These are phyloP conservation scores for Brachionus angularis DNA, from an alignment of 1,140 invertebrate species.

Conservation along the genomic window DNA sequence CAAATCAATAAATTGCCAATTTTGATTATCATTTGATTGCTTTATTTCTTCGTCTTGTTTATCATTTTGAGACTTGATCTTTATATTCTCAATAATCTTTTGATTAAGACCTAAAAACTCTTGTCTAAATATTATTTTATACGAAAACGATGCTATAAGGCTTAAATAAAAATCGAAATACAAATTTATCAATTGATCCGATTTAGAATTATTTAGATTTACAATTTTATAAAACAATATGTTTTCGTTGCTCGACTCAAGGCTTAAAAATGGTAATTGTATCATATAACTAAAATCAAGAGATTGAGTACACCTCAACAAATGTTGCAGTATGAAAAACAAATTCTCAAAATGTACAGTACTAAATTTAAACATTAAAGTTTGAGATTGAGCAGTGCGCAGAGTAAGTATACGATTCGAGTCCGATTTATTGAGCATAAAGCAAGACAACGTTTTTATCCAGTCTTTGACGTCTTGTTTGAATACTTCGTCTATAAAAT, in stretches of 20 bases:
- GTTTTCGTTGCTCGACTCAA: background rate
- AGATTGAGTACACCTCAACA: background rate
- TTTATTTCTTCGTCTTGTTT: background rate
- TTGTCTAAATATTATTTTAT: slow-evolving; percentile 27
- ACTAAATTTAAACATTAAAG: slow-evolving; percentile 6
- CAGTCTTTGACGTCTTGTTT: slow-evolving; percentile 10
- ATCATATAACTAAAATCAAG: slow-evolving; percentile 33
- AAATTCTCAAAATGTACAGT: slow-evolving; percentile 42
- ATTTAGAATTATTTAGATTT: slow-evolving; percentile 16
- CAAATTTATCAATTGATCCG: slow-evolving; percentile 24
- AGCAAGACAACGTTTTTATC: background rate
- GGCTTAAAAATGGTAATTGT: slow-evolving; percentile 32
- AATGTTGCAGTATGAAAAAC: slow-evolving; percentile 34
- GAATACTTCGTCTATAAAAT: background rate
- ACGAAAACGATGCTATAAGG: slow-evolving; percentile 36
- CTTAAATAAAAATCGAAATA: slow-evolving; percentile 42
- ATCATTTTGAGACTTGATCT: background rate
- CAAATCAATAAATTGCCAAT: slow-evolving; percentile 40
- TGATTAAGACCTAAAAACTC: slow-evolving; percentile 20
- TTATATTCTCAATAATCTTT: background rate
- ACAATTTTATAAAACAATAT: slow-evolving; percentile 1
- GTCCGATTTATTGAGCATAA: background rate
- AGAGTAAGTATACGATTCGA: background rate
- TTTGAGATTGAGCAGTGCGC: background rate
- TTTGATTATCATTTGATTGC: too few relatives aligned